phyloP scores from a whole-genome alignment of 2,888 invertebrate species.

The Lepidocyrtinus sp. region DNA sequence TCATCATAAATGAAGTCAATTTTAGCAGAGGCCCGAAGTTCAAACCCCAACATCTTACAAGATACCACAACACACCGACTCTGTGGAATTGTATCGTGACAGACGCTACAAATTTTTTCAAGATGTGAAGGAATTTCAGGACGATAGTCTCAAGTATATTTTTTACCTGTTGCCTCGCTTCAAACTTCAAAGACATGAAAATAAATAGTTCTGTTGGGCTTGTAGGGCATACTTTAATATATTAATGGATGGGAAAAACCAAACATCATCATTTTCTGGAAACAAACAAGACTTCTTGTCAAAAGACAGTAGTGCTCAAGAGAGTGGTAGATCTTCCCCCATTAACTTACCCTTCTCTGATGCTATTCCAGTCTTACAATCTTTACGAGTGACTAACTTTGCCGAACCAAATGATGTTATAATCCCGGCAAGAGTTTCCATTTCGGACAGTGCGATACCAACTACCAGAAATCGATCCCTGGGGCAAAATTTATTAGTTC shows the following conservation, averaged over 20 bases:
- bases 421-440: neutral
- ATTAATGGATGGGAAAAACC: neutral
- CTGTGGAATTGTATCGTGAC: slow-evolving; percentile 24
- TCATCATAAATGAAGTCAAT: too few relatives aligned
- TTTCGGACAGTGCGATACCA: neutral
- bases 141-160: slow-evolving; percentile 30
- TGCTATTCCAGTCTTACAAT: neutral
- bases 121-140: slow-evolving; percentile 26
- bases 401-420: neutral
- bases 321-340: neutral
- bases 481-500: neutral
- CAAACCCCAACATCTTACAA: too few relatives aligned
- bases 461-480: neutral
- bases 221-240: neutral
- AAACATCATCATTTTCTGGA: neutral
- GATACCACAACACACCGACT: slow-evolving; percentile 31
- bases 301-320: neutral
- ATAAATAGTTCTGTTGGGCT: too few relatives aligned
- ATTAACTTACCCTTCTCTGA: neutral
- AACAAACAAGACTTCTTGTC: too few relatives aligned
- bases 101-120: slow-evolving; percentile 19
- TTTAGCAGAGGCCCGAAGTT: too few relatives aligned
- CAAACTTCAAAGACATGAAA: too few relatives aligned
- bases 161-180: too few relatives aligned
- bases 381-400: neutral